phyloP scores from a whole-genome alignment of 2,797 vertebrate species.

The Emys orbicularis region DNA sequence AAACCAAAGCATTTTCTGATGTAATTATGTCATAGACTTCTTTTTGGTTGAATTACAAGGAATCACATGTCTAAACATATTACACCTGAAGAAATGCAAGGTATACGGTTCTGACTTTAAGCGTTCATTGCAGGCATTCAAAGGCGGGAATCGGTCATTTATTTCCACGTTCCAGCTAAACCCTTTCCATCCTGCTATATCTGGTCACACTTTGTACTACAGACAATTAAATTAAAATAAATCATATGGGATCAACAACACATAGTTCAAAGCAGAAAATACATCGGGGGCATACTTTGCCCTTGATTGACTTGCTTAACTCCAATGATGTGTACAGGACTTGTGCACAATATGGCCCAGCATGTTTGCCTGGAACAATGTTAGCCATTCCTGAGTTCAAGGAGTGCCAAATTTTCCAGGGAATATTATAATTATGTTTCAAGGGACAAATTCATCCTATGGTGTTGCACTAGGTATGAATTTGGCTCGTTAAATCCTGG shows the following conservation, averaged over 20 bases:
- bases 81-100: background rate
- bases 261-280: background rate
- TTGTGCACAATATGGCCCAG: background rate
- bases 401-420: background rate
- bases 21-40: background rate
- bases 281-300: background rate
- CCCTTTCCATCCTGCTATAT: background rate
- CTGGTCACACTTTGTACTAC: background rate
- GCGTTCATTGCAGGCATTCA: background rate
- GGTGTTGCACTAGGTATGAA: background rate
- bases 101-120: background rate
- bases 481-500: background rate
- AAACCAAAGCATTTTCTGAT: fast-evolving
- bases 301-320: background rate
- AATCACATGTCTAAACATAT: background rate
- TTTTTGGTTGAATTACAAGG: background rate
- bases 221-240: background rate
- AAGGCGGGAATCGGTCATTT: background rate
- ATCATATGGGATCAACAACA: background rate
- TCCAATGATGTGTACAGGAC: background rate
- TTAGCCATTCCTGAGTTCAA: background rate
- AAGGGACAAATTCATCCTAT: background rate
- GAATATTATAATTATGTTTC: background rate
- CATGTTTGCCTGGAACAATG: background rate
- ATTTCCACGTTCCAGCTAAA: background rate